Base-by-base conservation (phyloP, 2,113 vertebrate species). In the Illadopsis cleaveri region DNA sequence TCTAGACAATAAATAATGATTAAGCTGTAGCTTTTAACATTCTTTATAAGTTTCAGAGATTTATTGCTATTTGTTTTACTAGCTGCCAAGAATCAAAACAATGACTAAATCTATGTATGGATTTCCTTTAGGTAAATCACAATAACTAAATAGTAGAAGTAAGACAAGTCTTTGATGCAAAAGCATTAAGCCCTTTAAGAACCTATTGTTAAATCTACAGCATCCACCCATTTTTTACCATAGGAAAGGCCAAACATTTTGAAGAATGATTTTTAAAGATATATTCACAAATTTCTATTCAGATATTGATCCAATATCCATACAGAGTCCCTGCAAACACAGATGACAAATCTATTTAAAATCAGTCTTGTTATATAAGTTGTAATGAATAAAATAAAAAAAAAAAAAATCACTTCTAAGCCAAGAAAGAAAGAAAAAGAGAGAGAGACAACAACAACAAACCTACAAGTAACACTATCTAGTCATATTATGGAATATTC, bases 81-180 rank as follows among this genome's bases (percentile, higher is more conserved):
- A 77, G 60, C 20, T 92, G 53, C 28, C 84, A 85, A 79, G 82
- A 90, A 44, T 62, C 50, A 84, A 94, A 96, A 89, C 54, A 85
- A 27, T 69, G 40, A 35, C 33, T 88, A 86, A 91, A 93, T 83
- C 75, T 70, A 35, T 86, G 12, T 68, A 96, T 92, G 47, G 72
- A 90, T 95, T 96, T 92, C 54, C 71, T 83, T 85, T 82, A 77
- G 64, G 85, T 93, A 87, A 91, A 86, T 80, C 82, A 86, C 47
- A 83, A 37, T 86, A 89, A 81, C 64, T 81, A 66, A 93, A 80
- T 6, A 83, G 17, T 44, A 40, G 24, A 93, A 91, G 40, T 50
- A 78, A 82, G 65, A 82, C 21, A 85, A 35, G 6, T 48, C 58
- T 94, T 89, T 82, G 54, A 93, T 51, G 50, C 17, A 90, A 77